These are phyloP conservation scores for Xenotilapia flavipinnis DNA, from an alignment of 2,113 vertebrate genomes.

Conservation along the genomic window DNA sequence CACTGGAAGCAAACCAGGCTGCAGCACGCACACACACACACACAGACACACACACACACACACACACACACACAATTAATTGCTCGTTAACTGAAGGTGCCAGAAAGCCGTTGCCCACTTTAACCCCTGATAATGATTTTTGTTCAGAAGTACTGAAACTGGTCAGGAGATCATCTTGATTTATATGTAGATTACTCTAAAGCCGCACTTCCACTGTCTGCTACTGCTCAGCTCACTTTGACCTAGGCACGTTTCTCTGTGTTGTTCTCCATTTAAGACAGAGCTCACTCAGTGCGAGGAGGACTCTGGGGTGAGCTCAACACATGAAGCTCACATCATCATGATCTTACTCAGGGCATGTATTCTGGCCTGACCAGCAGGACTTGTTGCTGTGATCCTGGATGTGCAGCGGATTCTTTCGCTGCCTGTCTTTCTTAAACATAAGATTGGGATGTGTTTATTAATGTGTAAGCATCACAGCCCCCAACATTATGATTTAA, in stretches of 20 bases:
- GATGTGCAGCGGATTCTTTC: neutral
- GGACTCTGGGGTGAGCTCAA: neutral
- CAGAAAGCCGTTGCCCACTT: neutral
- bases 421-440: neutral
- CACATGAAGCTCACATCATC: neutral
- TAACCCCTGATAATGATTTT: neutral
- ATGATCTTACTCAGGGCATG: neutral
- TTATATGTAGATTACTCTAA: neutral
- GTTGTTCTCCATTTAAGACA: neutral
- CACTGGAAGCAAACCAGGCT: neutral
- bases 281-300: neutral
- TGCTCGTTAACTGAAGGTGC: neutral
- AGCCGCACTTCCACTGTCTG: neutral
- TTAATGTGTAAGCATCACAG: neutral
- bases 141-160: neutral
- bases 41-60: fast-evolving
- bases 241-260: fast-evolving
- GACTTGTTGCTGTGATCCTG: neutral
- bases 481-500: neutral
- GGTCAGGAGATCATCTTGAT: neutral
- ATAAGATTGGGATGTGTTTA: neutral
- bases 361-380: neutral
- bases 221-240: neutral
- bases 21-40: fast-evolving
- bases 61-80: neutral